Percentiles rank a stretch among this genome's conserved stretches.
phyloP scores from a whole-genome alignment of 53 echinoderm and acorn worm species.

The Zoroaster sp. region DNA sequence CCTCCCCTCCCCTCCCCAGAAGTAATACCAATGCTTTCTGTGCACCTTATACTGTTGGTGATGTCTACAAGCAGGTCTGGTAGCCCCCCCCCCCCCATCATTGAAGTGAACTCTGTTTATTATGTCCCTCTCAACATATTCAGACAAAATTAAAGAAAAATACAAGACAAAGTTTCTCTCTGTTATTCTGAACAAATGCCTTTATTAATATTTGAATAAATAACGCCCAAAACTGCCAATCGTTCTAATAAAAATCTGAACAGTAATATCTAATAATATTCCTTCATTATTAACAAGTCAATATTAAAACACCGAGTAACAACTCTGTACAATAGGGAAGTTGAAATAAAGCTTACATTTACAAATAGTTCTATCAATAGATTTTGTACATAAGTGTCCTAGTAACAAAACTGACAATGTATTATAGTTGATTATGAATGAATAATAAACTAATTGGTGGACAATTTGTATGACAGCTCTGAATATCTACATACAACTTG shows the following conservation, averaged over 20 bases:
- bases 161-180: neutral
- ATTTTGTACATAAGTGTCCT: constrained; percentile 30
- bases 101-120: no score
- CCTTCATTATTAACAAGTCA: constrained; percentile 48
- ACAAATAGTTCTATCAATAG: constrained; percentile 53
- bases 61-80: no score
- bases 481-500: no score
- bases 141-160: neutral
- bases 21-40: no score
- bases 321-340: constrained; percentile 49
- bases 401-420: neutral
- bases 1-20: no score
- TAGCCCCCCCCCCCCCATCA: neutral
- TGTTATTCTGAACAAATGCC: constrained; percentile 27
- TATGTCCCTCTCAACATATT: no score
- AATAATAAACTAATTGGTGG: no score
- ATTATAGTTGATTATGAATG: neutral
- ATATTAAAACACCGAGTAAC: constrained; percentile 39
- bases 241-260: constrained; percentile 57
- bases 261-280: constrained; percentile 20
- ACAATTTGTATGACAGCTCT: no score
- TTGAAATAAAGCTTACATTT: constrained; percentile 52
- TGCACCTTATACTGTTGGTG: no score
- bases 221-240: constrained; percentile 54
- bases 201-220: constrained; percentile 55